Evolutionary conservation across 2,113 vertebrate genomes (phyloP).

Genomic region (Tachysurus vachellii): DNA sequence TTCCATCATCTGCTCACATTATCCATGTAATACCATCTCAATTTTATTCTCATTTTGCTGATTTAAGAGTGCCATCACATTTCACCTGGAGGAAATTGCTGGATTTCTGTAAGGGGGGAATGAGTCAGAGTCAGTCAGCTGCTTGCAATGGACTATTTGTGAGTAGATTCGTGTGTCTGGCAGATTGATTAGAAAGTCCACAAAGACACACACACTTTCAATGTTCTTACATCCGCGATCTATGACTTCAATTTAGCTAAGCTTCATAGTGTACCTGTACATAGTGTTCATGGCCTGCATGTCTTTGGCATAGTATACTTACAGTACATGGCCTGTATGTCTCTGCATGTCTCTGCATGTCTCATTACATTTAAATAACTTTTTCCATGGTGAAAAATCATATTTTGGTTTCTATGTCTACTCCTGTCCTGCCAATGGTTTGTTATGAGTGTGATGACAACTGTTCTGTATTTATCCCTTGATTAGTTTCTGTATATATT

Average conservation of each 20-base stretch:
- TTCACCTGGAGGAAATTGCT: constrained; percentile 58
- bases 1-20: constrained; percentile 80
- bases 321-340: no score
- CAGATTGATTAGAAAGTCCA: background rate
- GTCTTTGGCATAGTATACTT: no score
- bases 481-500: background rate
- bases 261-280: background rate
- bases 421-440: background rate
- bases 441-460: background rate
- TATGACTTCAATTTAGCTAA: background rate
- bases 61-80: constrained; percentile 67
- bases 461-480: background rate
- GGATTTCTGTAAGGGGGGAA: constrained; percentile 57
- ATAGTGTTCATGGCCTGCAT: no score
- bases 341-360: background rate
- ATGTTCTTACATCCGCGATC: no score
- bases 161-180: background rate
- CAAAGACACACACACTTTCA: background rate
- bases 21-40: constrained; percentile 79
- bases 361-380: background rate
- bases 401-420: background rate
- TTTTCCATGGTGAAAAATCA: background rate
- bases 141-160: background rate
- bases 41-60: constrained; percentile 73
- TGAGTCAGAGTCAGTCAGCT: constrained; percentile 37